These are phyloP conservation scores for Athene cunicularia DNA, from an alignment of 2,113 vertebrate species.

Conservation along the genomic window DNA sequence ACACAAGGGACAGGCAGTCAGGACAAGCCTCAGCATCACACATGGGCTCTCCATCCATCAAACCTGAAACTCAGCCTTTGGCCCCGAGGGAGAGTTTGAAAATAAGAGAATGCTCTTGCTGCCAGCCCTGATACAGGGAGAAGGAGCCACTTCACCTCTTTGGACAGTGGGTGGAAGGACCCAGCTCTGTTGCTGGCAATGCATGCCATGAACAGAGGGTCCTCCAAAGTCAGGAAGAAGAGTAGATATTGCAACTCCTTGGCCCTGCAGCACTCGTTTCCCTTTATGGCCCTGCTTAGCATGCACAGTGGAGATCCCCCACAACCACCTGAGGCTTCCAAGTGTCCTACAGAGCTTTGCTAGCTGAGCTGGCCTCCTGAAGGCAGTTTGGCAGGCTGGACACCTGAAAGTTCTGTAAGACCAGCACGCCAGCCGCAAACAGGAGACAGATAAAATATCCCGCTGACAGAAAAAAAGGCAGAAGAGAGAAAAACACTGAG, in stretches of 20 bases:
- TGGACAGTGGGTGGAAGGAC: neutral
- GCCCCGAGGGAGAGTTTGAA: neutral
- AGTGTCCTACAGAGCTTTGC: neutral
- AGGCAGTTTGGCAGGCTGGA: neutral
- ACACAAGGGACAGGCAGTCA: neutral
- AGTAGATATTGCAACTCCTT: neutral
- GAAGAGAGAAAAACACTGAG: neutral
- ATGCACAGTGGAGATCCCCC: neutral
- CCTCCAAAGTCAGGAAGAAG: neutral
- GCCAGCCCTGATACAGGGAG: neutral
- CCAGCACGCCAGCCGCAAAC: neutral
- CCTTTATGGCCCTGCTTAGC: neutral
- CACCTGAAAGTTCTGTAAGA: neutral
- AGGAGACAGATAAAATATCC: neutral
- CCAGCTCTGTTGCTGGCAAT: accelerated
- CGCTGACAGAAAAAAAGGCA: too few relatives aligned
- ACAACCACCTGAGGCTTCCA: neutral
- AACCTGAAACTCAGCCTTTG: neutral
- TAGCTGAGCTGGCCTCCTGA: neutral
- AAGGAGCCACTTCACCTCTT: neutral
- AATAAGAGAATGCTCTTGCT: neutral
- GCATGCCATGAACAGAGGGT: accelerated
- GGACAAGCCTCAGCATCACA: accelerated
- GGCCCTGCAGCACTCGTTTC: neutral
- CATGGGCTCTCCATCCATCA: neutral